Conservation (phyloP, 2,113 vertebrate genomes). For the Piaya cayana region DNA sequence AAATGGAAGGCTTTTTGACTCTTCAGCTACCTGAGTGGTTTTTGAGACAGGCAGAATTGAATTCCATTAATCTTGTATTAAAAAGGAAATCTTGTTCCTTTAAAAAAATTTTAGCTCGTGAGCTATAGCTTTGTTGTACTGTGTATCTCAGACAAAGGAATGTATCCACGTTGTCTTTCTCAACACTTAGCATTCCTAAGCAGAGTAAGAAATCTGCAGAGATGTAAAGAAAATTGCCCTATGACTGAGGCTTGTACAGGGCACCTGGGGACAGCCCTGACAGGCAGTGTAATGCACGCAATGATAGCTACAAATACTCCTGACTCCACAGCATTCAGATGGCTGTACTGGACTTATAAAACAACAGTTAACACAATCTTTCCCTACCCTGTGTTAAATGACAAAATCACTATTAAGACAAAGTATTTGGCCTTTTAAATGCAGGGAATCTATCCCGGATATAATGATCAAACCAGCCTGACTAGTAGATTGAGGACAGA, state of each 20-base stretch:
- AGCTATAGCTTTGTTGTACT: neutral
- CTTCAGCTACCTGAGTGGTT: neutral
- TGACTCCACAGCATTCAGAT: neutral
- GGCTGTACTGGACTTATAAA: neutral
- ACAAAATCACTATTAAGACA: neutral
- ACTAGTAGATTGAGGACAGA: neutral
- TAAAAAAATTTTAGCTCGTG: neutral
- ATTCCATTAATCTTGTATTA: neutral
- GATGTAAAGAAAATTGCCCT: neutral
- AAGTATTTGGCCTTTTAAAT: neutral
- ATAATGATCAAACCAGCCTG: neutral
- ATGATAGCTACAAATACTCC: neutral
- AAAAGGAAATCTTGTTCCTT: neutral
- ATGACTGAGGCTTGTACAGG: neutral
- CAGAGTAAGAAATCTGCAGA: neutral
- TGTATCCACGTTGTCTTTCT: neutral
- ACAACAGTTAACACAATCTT: neutral
- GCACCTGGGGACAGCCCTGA: neutral
- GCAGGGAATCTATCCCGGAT: neutral
- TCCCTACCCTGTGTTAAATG: neutral
- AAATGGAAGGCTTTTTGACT: neutral
- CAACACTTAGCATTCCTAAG: neutral
- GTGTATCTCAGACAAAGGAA: neutral
- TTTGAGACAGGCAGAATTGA: neutral
- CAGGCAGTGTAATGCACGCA: rapidly evolving